Base-by-base conservation (phyloP, 2,888 invertebrate species). In the Molanna angustata region DNA sequence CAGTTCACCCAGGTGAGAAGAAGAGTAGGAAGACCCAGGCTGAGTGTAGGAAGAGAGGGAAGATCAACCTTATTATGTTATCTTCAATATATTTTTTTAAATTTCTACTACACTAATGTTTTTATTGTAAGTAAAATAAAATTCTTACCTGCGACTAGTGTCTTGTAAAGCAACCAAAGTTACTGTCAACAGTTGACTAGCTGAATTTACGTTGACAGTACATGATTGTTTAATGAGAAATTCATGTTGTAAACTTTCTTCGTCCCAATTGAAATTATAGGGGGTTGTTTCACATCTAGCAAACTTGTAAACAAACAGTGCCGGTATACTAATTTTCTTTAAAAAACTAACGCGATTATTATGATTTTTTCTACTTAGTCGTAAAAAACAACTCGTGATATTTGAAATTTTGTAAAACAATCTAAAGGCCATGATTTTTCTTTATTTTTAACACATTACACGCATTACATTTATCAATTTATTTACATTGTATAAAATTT, bases 141-240 rank as follows among this genome's bases (percentile, higher is more conserved):
- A 41, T n/a, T 16, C 16, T 18, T 41, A 79, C 73, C 74, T 72
- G 64, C 76, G 72, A 61, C 75, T 76, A 16, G 76, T 75, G 58
- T 80, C 78, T 62, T 77, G 72, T 60, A 79, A 73, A 45, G 79
- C 79, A n/a, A 77, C 72, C 54, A 78, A 61, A 16, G 78, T 78
- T 13, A 78, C 76, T 3, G 78, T 79, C 4, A 80, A 66, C 2
- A 80, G 68, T 61, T 79, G 78, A 16, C 75, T 76, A 11, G 79
- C 75, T n/a, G 79, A 75, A 61, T 78, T 78, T 2, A 78, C 74
- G 52, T 74, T 78, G 13, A 75, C 70, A 18, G 77, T 76, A 2
- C 78, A 76, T 2, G 79, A 78, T 67, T 80, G 79, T 6, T 73
- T 68, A 48, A 80, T 78, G 43, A 79, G 63, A 62, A 76, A 78